Evolutionary conservation across 2,797 vertebrate genomes (phyloP).

Genomic region (Uromys caudimaculatus): DNA sequence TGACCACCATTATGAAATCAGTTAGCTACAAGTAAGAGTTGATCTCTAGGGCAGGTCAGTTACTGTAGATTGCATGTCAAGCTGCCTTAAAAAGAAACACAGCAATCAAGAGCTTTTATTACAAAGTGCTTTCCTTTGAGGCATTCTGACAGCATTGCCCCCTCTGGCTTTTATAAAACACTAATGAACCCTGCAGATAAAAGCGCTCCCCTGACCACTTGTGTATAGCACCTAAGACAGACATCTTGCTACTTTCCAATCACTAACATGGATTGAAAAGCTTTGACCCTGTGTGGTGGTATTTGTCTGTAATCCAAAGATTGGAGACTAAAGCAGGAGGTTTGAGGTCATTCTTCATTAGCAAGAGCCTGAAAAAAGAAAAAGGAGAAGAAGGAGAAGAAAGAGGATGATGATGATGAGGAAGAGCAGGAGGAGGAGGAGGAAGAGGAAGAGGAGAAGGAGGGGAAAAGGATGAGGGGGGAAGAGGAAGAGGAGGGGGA

Average conservation of each 20-base stretch:
- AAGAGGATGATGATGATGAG: neutral
- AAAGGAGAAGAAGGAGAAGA: neutral
- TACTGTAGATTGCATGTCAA: neutral
- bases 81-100: neutral
- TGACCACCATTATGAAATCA: conserved; percentile 13
- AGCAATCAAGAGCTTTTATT: neutral
- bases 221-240: neutral
- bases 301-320: neutral
- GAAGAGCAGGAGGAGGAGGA: neutral
- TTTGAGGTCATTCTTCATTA: neutral
- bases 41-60: conserved; percentile 1
- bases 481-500: no score
- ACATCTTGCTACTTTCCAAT: neutral
- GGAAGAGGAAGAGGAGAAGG: neutral
- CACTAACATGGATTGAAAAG: neutral
- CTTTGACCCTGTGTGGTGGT: neutral
- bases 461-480: no score
- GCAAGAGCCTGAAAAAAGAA: neutral
- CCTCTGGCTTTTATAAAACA: neutral
- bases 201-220: neutral
- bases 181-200: neutral
- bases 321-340: neutral
- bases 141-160: neutral
- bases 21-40: neutral
- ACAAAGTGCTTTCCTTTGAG: neutral